A percentile compares a stretch with the other conserved stretches of the same genome.
phyloP scores from a whole-genome alignment of 1,140 invertebrate genomes.

The Plodia interpunctella region DNA sequence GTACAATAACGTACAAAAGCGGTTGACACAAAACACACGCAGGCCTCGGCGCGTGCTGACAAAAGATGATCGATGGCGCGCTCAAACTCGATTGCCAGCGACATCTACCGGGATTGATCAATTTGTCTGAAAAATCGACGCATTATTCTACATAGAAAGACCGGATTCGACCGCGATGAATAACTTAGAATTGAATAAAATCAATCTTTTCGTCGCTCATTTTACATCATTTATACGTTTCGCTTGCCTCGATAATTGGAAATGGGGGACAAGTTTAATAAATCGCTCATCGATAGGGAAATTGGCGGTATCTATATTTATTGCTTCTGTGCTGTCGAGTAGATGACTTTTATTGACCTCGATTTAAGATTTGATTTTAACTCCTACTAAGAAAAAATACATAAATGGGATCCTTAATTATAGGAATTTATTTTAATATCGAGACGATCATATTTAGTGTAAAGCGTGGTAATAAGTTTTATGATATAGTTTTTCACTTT shows the following conservation, averaged over 20 bases:
- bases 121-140: constrained; percentile 13
- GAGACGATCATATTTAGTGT: too few species aligned
- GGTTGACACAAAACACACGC: constrained; percentile 5
- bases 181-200: constrained; percentile 21
- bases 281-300: background rate
- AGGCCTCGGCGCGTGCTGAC: background rate
- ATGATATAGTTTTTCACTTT: too few species aligned
- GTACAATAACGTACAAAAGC: background rate
- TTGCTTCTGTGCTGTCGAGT: too few species aligned
- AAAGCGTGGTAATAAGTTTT: too few species aligned
- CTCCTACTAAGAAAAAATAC: too few species aligned
- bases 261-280: constrained; percentile 15
- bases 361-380: too few species aligned
- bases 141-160: constrained; percentile 12
- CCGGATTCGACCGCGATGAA: constrained; percentile 11
- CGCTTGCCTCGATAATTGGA: constrained; percentile 24
- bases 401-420: too few species aligned
- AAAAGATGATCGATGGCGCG: constrained; percentile 9
- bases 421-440: too few species aligned
- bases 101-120: constrained; percentile 13
- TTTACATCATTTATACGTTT: constrained; percentile 18
- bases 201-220: constrained; percentile 22
- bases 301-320: too few species aligned
- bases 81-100: constrained; percentile 7
- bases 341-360: too few species aligned